Conservation (phyloP, 2,797 vertebrate species). For the Sphaeramia orbicularis region DNA sequence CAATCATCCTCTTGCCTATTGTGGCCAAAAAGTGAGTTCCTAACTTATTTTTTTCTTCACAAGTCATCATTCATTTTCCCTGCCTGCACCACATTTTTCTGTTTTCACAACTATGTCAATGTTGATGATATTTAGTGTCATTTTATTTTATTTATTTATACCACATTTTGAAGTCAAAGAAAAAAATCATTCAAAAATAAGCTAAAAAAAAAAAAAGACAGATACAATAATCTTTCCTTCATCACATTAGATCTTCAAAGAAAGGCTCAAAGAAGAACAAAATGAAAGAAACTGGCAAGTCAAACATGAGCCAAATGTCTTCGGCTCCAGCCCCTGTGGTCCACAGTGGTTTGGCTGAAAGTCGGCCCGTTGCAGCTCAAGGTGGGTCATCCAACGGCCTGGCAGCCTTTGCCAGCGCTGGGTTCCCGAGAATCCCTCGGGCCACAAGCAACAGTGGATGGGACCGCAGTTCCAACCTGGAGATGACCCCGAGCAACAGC, state of each 20-base stretch:
- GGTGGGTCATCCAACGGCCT: neutral
- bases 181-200: neutral
- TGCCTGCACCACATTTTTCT: neutral
- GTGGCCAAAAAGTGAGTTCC: constrained; percentile 53
- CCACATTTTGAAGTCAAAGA: neutral
- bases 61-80: neutral
- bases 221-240: neutral
- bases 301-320: constrained; percentile 23
- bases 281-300: neutral
- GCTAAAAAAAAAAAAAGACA: neutral
- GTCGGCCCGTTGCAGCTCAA: neutral
- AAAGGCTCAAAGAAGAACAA: constrained; percentile 41
- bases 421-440: constrained; percentile 62
- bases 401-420: constrained; percentile 8
- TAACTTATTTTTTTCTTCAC: neutral
- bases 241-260: constrained; percentile 53
- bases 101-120: too few relatives aligned
- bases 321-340: constrained; percentile 8
- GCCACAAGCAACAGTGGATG: constrained; percentile 41
- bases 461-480: constrained; percentile 57
- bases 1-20: constrained; percentile 45
- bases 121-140: neutral
- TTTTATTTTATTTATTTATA: too few relatives aligned
- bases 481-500: constrained; percentile 65
- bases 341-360: neutral